These are phyloP conservation scores for Baccha elongata DNA, from an alignment of 2,888 invertebrate genomes.

Conservation along the genomic window DNA sequence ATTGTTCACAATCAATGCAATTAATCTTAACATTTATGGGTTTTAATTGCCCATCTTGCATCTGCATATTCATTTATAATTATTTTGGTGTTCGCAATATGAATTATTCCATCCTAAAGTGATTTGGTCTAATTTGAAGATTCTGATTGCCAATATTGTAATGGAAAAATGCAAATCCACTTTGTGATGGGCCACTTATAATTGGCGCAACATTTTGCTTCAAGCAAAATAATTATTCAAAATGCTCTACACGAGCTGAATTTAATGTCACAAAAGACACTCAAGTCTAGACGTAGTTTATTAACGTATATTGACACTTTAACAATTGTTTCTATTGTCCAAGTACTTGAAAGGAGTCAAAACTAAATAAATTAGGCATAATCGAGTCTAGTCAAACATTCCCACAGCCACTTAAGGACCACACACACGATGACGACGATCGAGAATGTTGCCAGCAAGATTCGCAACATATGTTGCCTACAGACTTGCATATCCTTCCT, in stretches of 20 bases:
- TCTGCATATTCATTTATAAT: too few species aligned
- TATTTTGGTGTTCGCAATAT: constrained; percentile 19
- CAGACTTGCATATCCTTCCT: constrained; percentile 57
- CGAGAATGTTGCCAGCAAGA: constrained; percentile 38
- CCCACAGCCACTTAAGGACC: constrained; percentile 61
- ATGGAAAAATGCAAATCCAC: constrained; percentile 67
- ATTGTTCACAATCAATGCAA: constrained; percentile 62
- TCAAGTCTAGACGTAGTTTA: constrained; percentile 53
- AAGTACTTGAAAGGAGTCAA: constrained; percentile 56
- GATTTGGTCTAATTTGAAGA: constrained; percentile 65
- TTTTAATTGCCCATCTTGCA: constrained; percentile 62
- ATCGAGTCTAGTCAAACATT: constrained; percentile 60
- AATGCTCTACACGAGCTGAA: constrained; percentile 30
- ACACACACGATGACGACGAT: constrained; percentile 36
- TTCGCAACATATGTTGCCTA: constrained; percentile 67
- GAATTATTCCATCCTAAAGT: constrained; percentile 45
- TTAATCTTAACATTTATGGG: constrained; percentile 73
- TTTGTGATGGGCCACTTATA: constrained; percentile 61
- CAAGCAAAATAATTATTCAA: constrained; percentile 9
- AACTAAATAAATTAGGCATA: constrained; percentile 49
- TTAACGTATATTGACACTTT: constrained; percentile 51
- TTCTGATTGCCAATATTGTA: constrained; percentile 54
- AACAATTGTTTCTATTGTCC: constrained; percentile 44
- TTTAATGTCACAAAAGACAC: constrained; percentile 49
- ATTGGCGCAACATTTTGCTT: constrained; percentile 61